phyloP scores from a whole-genome alignment of 2,888 invertebrate genomes.

The Ramazzottius varieornatus region DNA sequence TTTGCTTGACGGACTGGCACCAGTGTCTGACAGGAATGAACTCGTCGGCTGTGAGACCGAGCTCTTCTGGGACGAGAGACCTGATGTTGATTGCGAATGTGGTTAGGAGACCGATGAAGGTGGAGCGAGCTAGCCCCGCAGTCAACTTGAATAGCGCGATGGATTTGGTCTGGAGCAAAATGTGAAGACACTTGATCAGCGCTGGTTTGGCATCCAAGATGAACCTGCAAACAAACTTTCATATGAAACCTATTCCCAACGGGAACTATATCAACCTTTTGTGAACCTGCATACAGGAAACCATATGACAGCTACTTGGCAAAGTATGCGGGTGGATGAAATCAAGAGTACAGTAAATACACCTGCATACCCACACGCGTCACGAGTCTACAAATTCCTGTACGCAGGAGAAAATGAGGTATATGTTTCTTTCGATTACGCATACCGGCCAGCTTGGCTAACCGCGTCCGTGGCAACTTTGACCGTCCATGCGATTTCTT shows the following conservation, averaged over 20 bases:
- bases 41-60: background rate
- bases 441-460: too few species aligned
- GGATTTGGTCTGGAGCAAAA: background rate
- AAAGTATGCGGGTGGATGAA: too few species aligned
- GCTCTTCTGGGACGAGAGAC: background rate
- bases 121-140: background rate
- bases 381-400: too few species aligned
- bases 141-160: background rate
- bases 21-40: constrained; percentile 29
- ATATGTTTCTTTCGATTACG: too few species aligned
- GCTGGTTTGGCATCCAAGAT: background rate
- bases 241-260: too few species aligned
- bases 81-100: background rate
- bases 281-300: too few species aligned
- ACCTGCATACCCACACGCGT: too few species aligned
- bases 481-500: background rate
- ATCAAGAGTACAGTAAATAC: too few species aligned
- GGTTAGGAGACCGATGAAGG: background rate
- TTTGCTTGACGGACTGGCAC: constrained; percentile 42
- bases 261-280: too few species aligned
- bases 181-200: background rate
- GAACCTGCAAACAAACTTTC: background rate
- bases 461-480: background rate
- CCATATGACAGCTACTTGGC: too few species aligned
- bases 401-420: too few species aligned